These are phyloP conservation scores for Cerastis leucographa DNA, from an alignment of 2,888 invertebrate species.

Conservation along the genomic window DNA sequence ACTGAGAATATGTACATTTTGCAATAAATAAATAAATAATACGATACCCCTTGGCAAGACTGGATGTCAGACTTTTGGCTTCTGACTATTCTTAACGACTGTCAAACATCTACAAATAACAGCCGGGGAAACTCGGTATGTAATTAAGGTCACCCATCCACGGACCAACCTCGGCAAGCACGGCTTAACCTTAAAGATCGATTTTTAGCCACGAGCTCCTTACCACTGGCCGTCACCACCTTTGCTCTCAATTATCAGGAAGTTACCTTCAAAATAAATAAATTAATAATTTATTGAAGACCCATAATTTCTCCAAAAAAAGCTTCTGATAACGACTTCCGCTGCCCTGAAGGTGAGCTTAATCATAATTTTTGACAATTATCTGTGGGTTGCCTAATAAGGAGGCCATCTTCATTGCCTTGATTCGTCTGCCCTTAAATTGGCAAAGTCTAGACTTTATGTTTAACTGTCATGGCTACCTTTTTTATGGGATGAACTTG, in stretches of 20 bases:
- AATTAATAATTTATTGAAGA: background rate
- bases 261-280: constrained; percentile 3
- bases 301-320: constrained; percentile 1
- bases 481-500: background rate
- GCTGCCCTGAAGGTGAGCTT: background rate
- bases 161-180: too few species aligned
- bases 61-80: too few species aligned
- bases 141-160: too few species aligned
- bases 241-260: background rate
- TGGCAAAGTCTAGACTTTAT: background rate
- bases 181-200: too few species aligned
- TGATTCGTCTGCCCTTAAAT: background rate
- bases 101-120: too few species aligned
- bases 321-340: background rate
- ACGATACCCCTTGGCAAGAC: too few species aligned
- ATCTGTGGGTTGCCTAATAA: background rate
- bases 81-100: too few species aligned
- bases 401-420: background rate
- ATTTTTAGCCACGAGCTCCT: too few species aligned
- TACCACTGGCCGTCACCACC: background rate
- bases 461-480: background rate
- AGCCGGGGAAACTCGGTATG: too few species aligned
- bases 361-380: constrained; percentile 4
- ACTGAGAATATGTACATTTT: too few species aligned
- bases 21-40: too few species aligned